phyloP scores from a whole-genome alignment of 92 coral and sea anemone genomes.

The Siderastrea radians region DNA sequence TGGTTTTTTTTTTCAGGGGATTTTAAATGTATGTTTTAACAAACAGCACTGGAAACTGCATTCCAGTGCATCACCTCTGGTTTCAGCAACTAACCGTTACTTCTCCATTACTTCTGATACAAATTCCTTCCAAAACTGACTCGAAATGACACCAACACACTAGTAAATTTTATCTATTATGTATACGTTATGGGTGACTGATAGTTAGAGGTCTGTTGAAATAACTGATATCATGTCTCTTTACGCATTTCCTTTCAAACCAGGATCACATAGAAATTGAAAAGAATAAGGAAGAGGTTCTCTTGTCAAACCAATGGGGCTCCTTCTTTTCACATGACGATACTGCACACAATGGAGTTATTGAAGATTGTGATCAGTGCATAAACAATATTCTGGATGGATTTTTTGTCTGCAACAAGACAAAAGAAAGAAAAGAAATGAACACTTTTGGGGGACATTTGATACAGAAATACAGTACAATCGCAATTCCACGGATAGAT shows the following conservation, averaged over 20 bases:
- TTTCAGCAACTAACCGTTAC: no score
- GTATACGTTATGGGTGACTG: no score
- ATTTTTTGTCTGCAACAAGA: constrained; percentile 1
- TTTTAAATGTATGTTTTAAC: no score
- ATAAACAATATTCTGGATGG: constrained; percentile 11
- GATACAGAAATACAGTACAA: constrained; percentile 78
- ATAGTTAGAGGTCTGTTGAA: no score
- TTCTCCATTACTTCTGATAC: no score
- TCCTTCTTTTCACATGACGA: constrained; percentile 65
- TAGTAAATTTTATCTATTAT: no score
- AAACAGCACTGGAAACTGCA: no score
- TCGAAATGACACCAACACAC: no score
- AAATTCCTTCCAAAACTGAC: no score
- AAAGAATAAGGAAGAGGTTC: constrained; percentile 82
- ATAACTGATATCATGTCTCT: no score
- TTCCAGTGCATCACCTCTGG: no score
- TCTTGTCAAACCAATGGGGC: constrained; percentile 89
- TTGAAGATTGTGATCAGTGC: neutral
- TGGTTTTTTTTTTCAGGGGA: no score
- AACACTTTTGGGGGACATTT: constrained; percentile 85
- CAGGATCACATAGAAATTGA: constrained; percentile 64
- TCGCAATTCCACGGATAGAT: constrained; percentile 87
- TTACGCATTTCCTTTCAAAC: neutral
- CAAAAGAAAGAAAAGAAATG: constrained; percentile 54
- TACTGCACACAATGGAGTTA: constrained; percentile 21